Percentiles rank a stretch among this genome's conserved stretches.
phyloP scores from a whole-genome alignment of 2,113 vertebrate genomes.

The Lagopus muta region DNA sequence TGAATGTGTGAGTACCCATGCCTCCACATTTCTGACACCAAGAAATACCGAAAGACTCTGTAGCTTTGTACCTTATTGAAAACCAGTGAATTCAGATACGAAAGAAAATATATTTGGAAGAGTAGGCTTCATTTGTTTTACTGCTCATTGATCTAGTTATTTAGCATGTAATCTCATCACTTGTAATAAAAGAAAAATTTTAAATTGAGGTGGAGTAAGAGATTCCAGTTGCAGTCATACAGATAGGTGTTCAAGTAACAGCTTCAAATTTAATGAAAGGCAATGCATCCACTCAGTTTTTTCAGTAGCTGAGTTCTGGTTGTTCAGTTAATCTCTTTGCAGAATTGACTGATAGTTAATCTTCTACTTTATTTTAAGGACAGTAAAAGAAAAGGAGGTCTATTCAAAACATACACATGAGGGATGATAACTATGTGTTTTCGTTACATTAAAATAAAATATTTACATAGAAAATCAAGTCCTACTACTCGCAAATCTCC shows the following conservation, averaged over 20 bases:
- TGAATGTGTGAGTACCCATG: neutral
- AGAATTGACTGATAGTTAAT: neutral
- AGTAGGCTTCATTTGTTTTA: neutral
- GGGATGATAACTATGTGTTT: neutral
- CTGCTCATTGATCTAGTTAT: neutral
- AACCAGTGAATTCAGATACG: neutral
- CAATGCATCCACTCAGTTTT: neutral
- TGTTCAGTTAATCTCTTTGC: neutral
- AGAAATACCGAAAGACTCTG: neutral
- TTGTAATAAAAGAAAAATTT: neutral
- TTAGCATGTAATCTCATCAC: neutral
- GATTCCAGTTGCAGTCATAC: neutral
- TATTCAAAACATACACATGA: neutral
- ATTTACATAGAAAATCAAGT: neutral
- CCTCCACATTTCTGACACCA: neutral
- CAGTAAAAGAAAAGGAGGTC: neutral
- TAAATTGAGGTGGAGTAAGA: neutral
- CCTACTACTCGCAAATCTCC: neutral
- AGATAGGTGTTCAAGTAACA: neutral
- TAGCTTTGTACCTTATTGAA: neutral
- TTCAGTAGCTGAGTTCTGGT: accelerated
- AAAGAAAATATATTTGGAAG: neutral
- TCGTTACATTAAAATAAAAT: neutral
- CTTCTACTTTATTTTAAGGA: neutral
- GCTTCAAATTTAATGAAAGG: neutral